These are phyloP conservation scores for Phocoena phocoena DNA, from an alignment of 2,113 vertebrate species.

Conservation along the genomic window DNA sequence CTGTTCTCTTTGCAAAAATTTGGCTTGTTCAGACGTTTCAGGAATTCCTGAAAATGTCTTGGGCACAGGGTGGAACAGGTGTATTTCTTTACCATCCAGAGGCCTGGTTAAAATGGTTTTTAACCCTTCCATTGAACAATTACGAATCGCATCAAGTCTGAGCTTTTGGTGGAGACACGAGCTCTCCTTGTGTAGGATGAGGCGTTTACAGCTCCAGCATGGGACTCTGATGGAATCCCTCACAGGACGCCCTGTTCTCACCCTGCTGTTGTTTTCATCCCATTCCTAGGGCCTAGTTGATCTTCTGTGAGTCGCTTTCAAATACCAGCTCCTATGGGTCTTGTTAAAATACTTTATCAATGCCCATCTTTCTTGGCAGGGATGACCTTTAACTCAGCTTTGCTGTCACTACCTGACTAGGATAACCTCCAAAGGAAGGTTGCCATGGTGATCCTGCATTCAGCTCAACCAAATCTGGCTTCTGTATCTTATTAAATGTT, in stretches of 20 bases:
- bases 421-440: constrained; percentile 85
- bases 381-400: constrained; percentile 85
- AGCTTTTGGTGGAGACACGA: background rate
- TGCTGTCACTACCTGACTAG: constrained; percentile 84
- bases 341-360: constrained; percentile 84
- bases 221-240: background rate
- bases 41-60: background rate
- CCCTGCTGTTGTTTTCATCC: background rate
- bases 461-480: constrained; percentile 68
- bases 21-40: background rate
- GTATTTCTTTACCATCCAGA: background rate
- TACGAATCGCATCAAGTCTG: background rate
- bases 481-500: constrained; percentile 84
- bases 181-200: background rate
- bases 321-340: constrained; percentile 79
- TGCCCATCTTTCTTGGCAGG: constrained; percentile 77
- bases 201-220: background rate
- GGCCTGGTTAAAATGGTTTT: background rate
- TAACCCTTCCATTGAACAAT: background rate
- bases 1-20: background rate
- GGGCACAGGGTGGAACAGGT: background rate
- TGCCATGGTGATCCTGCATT: constrained; percentile 84
- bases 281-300: background rate
- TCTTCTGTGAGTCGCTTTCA: constrained; percentile 65
- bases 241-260: background rate